A percentile compares a stretch with the other conserved stretches of the same genome.
phyloP scores from a whole-genome alignment of 2,113 vertebrate species.

The Sula dactylatra region DNA sequence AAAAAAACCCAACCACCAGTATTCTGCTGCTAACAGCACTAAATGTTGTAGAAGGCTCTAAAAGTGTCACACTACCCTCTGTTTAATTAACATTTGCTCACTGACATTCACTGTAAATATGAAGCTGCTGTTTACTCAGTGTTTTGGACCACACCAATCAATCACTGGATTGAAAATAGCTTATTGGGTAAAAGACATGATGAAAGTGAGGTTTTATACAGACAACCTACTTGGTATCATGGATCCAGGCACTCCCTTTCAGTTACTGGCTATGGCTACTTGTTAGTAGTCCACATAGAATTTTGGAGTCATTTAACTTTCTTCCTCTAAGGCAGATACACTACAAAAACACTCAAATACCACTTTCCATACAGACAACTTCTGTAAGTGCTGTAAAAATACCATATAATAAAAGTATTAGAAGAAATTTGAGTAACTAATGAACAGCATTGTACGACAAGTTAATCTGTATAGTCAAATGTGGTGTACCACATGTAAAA shows the following conservation, averaged over 20 bases:
- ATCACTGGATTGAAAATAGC: not conserved
- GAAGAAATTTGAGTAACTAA: not conserved
- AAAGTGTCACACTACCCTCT: not conserved
- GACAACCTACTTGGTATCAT: not conserved
- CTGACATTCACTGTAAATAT: not conserved
- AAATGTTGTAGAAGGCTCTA: not conserved
- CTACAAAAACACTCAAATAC: not conserved
- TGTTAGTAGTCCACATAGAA: not conserved
- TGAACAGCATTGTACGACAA: not conserved
- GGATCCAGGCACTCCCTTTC: not conserved
- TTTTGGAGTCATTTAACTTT: not conserved
- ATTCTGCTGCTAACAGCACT: not conserved
- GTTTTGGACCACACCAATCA: not conserved
- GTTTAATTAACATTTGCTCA: not conserved
- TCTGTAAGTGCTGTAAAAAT: not conserved
- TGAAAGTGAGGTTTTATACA: not conserved
- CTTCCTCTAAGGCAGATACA: not conserved
- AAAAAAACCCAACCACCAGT: not conserved
- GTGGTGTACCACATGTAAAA: not conserved
- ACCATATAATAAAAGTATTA: not conserved
- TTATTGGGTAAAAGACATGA: not conserved
- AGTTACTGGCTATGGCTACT: not conserved
- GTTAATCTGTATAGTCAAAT: not conserved
- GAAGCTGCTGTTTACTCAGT: not conserved
- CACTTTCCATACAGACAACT: not conserved